phyloP scores from a whole-genome alignment of 2,797 vertebrate genomes.

The Danio choprae region DNA sequence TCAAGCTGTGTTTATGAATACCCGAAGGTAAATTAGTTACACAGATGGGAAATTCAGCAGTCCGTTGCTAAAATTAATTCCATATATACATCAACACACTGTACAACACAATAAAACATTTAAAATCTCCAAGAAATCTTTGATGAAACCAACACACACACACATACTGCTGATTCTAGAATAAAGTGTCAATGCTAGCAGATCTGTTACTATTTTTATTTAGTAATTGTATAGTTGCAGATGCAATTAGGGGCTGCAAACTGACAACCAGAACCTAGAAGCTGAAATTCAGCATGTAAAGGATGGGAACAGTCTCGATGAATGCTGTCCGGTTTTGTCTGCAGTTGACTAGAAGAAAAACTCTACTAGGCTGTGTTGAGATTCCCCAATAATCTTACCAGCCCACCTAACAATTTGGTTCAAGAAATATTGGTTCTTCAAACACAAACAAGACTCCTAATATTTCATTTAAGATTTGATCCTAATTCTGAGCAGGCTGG shows the following conservation, averaged over 20 bases:
- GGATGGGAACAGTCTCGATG: background rate
- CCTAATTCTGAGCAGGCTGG: no score
- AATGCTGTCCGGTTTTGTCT: background rate
- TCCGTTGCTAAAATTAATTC: background rate
- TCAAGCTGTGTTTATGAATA: background rate
- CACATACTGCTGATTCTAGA: background rate
- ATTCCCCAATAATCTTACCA: background rate
- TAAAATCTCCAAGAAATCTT: background rate
- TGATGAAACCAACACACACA: background rate
- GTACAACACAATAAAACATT: background rate
- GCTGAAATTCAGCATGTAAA: background rate
- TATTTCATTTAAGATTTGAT: no score
- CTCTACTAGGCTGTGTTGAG: background rate
- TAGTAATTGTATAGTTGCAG: background rate
- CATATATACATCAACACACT: no score
- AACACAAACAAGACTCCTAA: background rate
- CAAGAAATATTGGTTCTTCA: background rate
- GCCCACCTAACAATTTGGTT: background rate
- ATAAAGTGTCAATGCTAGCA: background rate
- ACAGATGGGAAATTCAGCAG: background rate
- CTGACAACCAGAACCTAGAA: background rate
- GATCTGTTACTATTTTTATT: background rate
- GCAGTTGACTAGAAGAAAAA: background rate
- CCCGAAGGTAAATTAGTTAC: background rate
- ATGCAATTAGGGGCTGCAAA: background rate